A percentile compares a stretch with the other conserved stretches of the same genome.
Conservation (phyloP, 1,140 invertebrate species). For the Zaprionus capensis region DNA sequence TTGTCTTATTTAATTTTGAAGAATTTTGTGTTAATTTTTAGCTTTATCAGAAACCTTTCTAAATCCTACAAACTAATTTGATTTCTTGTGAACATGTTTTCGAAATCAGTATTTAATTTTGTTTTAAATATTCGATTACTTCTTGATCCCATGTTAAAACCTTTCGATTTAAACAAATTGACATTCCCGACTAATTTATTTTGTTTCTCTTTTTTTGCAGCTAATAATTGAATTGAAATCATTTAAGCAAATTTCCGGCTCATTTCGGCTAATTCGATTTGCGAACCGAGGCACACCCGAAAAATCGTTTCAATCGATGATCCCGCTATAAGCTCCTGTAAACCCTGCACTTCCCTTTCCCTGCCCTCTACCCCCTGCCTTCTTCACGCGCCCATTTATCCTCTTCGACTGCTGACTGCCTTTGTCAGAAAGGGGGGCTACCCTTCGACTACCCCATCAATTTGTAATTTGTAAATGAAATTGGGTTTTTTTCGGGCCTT, state of each 20-base stretch:
- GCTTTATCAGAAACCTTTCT: no score
- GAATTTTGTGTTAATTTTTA: no score
- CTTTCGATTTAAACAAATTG: neutral
- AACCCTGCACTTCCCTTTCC: neutral
- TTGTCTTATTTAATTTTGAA: no score
- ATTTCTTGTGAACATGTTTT: neutral
- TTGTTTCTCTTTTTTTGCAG: neutral
- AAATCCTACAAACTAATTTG: no score
- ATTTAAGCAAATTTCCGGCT: constrained; percentile 4
- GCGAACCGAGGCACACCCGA: neutral
- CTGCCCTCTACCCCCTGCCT: fast-evolving
- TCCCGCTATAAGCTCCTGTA: constrained; percentile 8
- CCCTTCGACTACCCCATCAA: constrained; percentile 59
- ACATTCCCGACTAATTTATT: constrained; percentile 14
- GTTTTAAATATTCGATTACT: neutral
- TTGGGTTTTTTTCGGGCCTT: constrained; percentile 54
- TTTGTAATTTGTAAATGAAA: constrained; percentile 81
- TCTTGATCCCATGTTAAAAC: neutral
- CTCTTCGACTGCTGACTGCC: neutral
- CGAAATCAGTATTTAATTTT: neutral
- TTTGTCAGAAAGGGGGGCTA: neutral
- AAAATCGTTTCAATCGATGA: constrained; percentile 35
- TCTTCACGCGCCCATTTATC: neutral
- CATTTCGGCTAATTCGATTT: constrained; percentile 26
- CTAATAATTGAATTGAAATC: constrained; percentile 23